Evolutionary conservation across 2,888 invertebrate genomes (phyloP), one percentile per base, ranked within the genome.

Genomic region (Baronia brevicornis): DNA sequence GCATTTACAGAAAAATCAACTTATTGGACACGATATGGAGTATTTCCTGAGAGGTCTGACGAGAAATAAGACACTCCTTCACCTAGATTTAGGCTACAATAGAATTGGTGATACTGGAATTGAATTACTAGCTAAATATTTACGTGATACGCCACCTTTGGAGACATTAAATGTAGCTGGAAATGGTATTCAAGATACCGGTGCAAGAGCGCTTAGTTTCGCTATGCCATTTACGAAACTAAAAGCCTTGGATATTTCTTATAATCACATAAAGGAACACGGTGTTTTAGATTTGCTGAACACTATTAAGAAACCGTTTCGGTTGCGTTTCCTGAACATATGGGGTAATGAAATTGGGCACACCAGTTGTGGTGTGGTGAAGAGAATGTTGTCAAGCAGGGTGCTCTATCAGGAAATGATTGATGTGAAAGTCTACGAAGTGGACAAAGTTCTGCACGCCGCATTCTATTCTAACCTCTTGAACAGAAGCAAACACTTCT

Each of bases 71-170:
- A 78, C 85, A 0, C 50, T 90, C n/a, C 43, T 82, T 8, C 72
- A 88, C 30, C 55, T 90, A 13, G 88, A 90, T 65, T 55, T 90
- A 5, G 85, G 80, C 1, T 86, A 71, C 34, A 90, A 90, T 43
- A 79, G 69, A 39, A 86, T 90, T 7, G 88, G 87, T 0, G 87
- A 89, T 54, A 72, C 86, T 26, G 90, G 90, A 0, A 69, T 82
- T 0, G 84, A 86, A 37, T 44, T 85, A 29, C 36, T 90, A 9
- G 79, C 77, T 0, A 66, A 79, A 38, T 89, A 88, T 73, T 57
- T 90, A 19, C 48, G 64, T 2, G 74, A 71, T 33, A 63, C 71
- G 8, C 87, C 89, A 0, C 54, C 66, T 5, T 49, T 90, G 6
- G 45, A 80, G 13, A 72, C 79, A 0, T 46, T 90, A 22, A 85